phyloP scores from a whole-genome alignment of 2,797 vertebrate genomes.

The Podarcis lilfordi region DNA sequence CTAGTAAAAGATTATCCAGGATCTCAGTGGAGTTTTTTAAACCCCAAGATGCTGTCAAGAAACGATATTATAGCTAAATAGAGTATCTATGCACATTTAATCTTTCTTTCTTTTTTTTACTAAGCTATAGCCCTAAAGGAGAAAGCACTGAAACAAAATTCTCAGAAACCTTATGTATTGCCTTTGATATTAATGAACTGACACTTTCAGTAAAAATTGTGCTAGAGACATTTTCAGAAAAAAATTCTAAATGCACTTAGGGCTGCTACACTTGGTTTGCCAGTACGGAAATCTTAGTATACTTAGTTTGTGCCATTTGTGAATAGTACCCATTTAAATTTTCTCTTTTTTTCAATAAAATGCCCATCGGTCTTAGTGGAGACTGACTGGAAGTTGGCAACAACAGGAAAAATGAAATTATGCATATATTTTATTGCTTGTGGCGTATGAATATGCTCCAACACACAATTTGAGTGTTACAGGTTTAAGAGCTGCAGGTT shows the following conservation, averaged over 20 bases:
- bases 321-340: background rate
- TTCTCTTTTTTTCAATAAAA: too few relatives aligned
- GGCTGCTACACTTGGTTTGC: background rate
- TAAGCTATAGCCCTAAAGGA: background rate
- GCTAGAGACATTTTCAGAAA: background rate
- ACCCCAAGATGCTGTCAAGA: slow-evolving; percentile 25
- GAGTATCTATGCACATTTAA: slow-evolving; percentile 30
- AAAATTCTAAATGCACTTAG: background rate
- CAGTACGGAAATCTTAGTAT: background rate
- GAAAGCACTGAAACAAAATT: background rate
- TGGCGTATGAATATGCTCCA: background rate
- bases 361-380: background rate
- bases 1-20: slow-evolving; percentile 32
- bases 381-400: background rate
- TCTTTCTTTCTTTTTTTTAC: slow-evolving; percentile 21
- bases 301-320: background rate
- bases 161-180: background rate
- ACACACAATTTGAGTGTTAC: background rate
- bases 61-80: background rate
- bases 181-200: background rate
- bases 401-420: background rate
- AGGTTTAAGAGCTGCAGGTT: background rate
- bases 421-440: background rate
- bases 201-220: background rate
- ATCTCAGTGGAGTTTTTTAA: slow-evolving; percentile 13